Evolutionary conservation across 2,888 invertebrate genomes (phyloP), one percentile per base, ranked within the genome.

Genomic region (Hofmannophila pseudospretella): DNA sequence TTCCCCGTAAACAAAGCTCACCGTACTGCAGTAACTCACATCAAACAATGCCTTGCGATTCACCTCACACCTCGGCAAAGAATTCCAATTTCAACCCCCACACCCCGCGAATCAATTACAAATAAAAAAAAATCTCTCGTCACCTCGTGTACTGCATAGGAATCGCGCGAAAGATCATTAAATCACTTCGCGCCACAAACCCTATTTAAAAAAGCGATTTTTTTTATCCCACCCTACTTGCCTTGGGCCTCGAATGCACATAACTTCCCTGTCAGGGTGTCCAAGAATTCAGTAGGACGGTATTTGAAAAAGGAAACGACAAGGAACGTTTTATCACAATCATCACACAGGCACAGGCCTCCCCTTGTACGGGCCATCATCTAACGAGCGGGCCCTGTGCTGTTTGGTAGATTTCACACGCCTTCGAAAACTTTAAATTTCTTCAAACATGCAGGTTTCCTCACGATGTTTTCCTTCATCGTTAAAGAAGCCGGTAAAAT

Each of bases 171-270:
- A 57, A 66, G 58, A 70, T 79, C 84, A 77, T 82, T 84, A 82
- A 84, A 86, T 82, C 85, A 76, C 77, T 76, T 67, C 73, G 67
- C 63, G 65, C 75, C 75, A 65, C 74, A 69, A 65, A 79, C 73
- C 67, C 81, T 80, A 76, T 80, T 81, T 74, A 77, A 80, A 79
- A 77, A 80, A 67, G 70, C 76, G 71, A 80, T 81, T 79, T 77
- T 79, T 77, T 80, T 81, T 79, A 79, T 73, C 65, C 68, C 63
- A 51, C 64, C 37, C 45, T 23, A 47, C 67, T 55, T 56, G 47
- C 52, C 47, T 45, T 44, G 41, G 41, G 44, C 51, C 64, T 58
- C 49, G 48, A 50, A 49, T 53, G 53, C 62, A 62, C 60, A 59
- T 58, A 63, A 53, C 63, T 61, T 53, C 44, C 38, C 32, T 36